Evolutionary conservation across 1,140 invertebrate species (phyloP).

Genomic region (Magallana angulata): DNA sequence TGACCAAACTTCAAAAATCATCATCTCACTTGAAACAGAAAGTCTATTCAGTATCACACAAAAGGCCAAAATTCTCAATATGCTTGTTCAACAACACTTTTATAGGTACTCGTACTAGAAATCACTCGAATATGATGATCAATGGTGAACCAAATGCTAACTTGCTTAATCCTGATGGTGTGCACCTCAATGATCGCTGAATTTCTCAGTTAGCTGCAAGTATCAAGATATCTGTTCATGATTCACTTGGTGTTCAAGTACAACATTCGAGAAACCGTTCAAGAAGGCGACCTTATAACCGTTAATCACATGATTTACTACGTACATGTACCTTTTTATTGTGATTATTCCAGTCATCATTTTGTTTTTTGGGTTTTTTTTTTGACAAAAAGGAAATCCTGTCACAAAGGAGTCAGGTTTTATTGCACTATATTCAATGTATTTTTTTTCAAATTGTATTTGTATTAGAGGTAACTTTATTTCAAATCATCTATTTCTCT

Average conservation of each 20-base stretch:
- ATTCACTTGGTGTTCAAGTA: not conserved
- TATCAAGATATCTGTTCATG: not conserved
- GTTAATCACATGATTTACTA: not conserved
- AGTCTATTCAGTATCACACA: not conserved
- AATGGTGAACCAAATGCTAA: not conserved
- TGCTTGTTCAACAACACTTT: not conserved
- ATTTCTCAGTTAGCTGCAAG: not conserved
- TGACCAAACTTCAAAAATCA: too few species aligned
- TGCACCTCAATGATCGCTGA: not conserved
- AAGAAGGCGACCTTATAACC: not conserved
- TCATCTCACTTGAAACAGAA: too few species aligned
- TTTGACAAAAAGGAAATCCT: too few species aligned
- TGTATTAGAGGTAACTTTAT: too few species aligned
- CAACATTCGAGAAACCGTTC: too few species aligned
- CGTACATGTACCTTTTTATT: too few species aligned
- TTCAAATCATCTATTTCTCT: too few species aligned
- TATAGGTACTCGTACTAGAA: too few species aligned
- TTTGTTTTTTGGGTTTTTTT: not conserved
- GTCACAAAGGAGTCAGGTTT: too few species aligned
- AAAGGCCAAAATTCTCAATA: not conserved
- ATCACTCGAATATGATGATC: not conserved
- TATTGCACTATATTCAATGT: too few species aligned
- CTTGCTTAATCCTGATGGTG: not conserved
- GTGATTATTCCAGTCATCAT: too few species aligned
- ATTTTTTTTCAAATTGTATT: too few species aligned